These are phyloP conservation scores for Enteromius paludinosus DNA, from an alignment of 2,797 vertebrate species.

Conservation along the genomic window DNA sequence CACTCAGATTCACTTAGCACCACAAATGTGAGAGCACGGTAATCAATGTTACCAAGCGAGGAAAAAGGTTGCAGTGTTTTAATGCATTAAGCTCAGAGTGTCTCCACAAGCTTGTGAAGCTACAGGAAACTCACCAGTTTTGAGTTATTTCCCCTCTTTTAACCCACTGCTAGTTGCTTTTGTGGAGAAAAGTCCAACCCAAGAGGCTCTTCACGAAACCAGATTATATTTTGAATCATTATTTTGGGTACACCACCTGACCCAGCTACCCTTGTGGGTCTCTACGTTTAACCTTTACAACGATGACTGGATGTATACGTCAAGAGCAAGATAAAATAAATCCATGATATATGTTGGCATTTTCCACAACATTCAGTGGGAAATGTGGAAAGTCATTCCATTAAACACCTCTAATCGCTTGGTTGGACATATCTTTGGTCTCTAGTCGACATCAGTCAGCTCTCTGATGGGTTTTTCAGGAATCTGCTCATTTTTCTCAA, in stretches of 20 bases:
- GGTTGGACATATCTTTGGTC: slow-evolving; percentile 7
- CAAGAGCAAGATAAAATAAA: not conserved
- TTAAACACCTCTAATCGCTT: not conserved
- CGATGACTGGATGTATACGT: not conserved
- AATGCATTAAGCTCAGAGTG: slow-evolving; percentile 41
- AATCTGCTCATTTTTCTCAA: not conserved
- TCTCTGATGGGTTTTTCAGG: slow-evolving; percentile 16
- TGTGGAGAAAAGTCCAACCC: not conserved
- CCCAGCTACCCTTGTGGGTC: not conserved
- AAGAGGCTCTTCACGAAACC: not conserved
- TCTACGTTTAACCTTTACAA: not conserved
- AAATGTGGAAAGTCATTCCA: not conserved
- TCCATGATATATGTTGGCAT: not conserved
- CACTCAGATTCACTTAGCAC: slow-evolving; percentile 41
- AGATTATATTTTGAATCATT: not conserved
- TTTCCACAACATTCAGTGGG: not conserved
- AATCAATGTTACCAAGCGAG: slow-evolving; percentile 41
- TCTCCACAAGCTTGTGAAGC: slow-evolving; percentile 15
- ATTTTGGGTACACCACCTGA: not conserved
- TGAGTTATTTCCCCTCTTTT: slow-evolving; percentile 8
- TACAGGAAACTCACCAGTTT: slow-evolving; percentile 8
- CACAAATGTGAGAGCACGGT: slow-evolving; percentile 40
- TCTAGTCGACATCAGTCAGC: slow-evolving; percentile 28
- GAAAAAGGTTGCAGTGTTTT: slow-evolving; percentile 22
- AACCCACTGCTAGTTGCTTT: not conserved